A percentile compares a stretch with the other conserved stretches of the same genome.
phyloP scores from a whole-genome alignment of 2,113 vertebrate species.

The Atrichornis clamosus region DNA sequence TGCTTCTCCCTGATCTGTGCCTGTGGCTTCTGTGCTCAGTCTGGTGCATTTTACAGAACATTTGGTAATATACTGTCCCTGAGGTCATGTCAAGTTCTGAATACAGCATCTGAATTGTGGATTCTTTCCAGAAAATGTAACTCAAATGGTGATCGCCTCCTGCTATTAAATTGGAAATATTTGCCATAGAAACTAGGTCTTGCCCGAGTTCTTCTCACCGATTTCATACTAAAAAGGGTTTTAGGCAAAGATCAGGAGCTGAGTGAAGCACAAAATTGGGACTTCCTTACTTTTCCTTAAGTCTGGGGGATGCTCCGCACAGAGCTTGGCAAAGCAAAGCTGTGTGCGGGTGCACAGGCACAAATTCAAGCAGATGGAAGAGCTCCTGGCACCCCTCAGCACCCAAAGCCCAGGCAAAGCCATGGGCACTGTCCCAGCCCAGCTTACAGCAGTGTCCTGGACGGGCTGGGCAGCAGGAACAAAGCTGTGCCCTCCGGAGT shows the following conservation, averaged over 20 bases:
- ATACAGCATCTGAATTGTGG: neutral
- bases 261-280: neutral
- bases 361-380: neutral
- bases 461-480: neutral
- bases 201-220: neutral
- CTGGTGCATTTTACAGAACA: slow-evolving; percentile 54
- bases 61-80: slow-evolving; percentile 18
- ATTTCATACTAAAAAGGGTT: neutral
- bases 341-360: neutral
- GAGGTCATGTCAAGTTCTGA: neutral
- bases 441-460: neutral
- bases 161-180: neutral
- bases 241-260: neutral
- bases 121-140: neutral
- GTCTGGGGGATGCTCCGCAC: neutral
- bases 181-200: neutral
- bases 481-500: neutral
- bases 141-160: neutral
- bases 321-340: neutral
- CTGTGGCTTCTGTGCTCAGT: slow-evolving; percentile 13
- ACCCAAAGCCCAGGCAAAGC: neutral
- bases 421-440: neutral
- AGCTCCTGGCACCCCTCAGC: neutral
- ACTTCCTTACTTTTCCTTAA: neutral
- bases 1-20: neutral